phyloP scores from a whole-genome alignment of 1,140 invertebrate species.

The Drosophila varians region DNA sequence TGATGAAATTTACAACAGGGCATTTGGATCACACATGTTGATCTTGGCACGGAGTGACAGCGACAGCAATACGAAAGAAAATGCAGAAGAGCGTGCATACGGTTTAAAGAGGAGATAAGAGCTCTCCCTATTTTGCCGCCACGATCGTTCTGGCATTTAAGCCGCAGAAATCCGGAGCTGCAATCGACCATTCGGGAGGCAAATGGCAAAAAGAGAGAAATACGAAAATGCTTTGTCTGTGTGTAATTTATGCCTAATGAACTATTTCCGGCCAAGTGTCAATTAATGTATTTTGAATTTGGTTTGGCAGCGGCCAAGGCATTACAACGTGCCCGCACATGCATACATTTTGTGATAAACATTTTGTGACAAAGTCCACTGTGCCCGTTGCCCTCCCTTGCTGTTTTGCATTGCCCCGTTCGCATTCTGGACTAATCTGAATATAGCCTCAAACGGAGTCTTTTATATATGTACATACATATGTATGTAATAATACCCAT shows the following conservation, averaged over 20 bases:
- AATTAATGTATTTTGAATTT: slow-evolving; percentile 76
- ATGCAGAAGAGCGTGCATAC: slow-evolving; percentile 1
- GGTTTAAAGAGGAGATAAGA: slow-evolving; percentile 52
- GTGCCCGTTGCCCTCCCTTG: not conserved
- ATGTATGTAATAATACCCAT: too few species aligned
- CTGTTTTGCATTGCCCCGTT: not conserved
- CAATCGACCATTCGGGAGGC: slow-evolving; percentile 43
- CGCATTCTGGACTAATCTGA: not conserved
- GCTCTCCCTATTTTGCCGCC: slow-evolving; percentile 33
- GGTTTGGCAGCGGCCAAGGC: slow-evolving; percentile 40
- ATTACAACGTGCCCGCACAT: slow-evolving; percentile 73
- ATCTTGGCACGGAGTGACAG: slow-evolving; percentile 30
- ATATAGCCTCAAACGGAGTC: not conserved
- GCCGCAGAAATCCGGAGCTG: slow-evolving; percentile 71
- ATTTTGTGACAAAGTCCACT: slow-evolving; percentile 8
- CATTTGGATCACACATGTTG: slow-evolving; percentile 81
- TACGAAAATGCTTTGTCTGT: slow-evolving; percentile 67
- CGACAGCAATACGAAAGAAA: slow-evolving; percentile 9
- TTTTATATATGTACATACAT: not conserved
- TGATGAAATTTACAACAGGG: slow-evolving; percentile 54
- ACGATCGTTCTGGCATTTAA: slow-evolving; percentile 52
- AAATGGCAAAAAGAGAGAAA: slow-evolving; percentile 36
- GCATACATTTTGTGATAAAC: slow-evolving; percentile 65
- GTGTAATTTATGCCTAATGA: slow-evolving; percentile 81
- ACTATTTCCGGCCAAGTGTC: slow-evolving; percentile 81